Evolutionary conservation across 1,140 invertebrate genomes (phyloP), one percentile per base, ranked within the genome.

Genomic region (Venustaconcha ellipsiformis): DNA sequence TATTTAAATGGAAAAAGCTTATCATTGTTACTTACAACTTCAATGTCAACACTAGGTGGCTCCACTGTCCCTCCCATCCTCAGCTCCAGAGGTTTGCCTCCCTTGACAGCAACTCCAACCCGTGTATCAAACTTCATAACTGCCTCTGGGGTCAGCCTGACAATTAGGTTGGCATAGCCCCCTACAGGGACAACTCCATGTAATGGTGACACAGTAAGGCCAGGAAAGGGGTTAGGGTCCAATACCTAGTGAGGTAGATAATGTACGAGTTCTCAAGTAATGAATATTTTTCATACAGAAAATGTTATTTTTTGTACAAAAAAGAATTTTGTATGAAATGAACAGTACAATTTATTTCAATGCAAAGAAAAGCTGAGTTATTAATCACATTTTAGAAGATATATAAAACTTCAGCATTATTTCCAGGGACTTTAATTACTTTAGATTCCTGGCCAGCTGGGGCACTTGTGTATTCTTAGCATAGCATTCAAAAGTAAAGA

Each of bases 81-180:
- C 8, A 90, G 79, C 58, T 89, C 88, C 37, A 89, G 73, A n/a
- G 78, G 84, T 72, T 84, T 86, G 15, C 87, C 79, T 20, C 85
- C 86, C 72, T 88, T 87, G 69, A 90, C 88, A 56, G 86, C 80
- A 56, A 90, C 82, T 62, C 87, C 82, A 56, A 90, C 79, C 15
- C 82, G 76, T n/a, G 88, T 88, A 77, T 90, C 89, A 85, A 90
- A 90, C 82, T 90, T 90, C 5, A 90, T 76, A 58, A 90, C 82
- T 20, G 86, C 85, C 57, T 83, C 78, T 57, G 89, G 89, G 3
- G 82, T 89, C 68, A 90, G 80, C 37, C 81, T 72, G 13, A 89
- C 81, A 37, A 80, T 80, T 13, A 90, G 70, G 72, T 89, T 86
- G 62, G 86, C 81, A 68, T 80, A 79, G 13, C 88, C 89, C 18